phyloP scores from a whole-genome alignment of 2,888 invertebrate genomes.

The Cryptophagus acutangulus region DNA sequence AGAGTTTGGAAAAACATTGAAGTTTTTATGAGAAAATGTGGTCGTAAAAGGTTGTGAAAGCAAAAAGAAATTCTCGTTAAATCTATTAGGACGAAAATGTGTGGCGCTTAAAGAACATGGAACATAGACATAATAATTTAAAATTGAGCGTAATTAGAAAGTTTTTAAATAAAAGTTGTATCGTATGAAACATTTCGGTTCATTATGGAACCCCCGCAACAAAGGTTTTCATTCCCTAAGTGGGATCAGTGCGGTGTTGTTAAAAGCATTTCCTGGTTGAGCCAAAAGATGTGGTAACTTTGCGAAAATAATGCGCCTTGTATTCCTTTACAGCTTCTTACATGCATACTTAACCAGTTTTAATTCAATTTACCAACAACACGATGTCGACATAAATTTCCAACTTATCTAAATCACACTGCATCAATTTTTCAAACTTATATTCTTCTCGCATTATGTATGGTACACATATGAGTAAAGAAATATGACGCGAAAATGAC shows the following conservation, averaged over 20 bases:
- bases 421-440: background rate
- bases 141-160: conserved; percentile 4
- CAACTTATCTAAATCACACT: no score
- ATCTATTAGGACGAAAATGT: no score
- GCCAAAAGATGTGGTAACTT: conserved; percentile 27
- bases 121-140: conserved; percentile 4
- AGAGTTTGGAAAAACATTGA: no score
- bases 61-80: no score
- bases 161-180: conserved; percentile 8
- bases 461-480: conserved; percentile 14
- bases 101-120: no score
- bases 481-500: conserved; percentile 35
- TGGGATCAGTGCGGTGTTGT: conserved; percentile 38
- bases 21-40: no score
- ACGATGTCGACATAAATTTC: no score
- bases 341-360: no score
- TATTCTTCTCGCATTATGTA: conserved; percentile 1
- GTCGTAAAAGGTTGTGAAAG: no score
- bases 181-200: conserved; percentile 20
- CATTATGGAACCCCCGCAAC: conserved; percentile 22
- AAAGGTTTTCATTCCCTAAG: conserved; percentile 30
- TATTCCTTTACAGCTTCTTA: no score
- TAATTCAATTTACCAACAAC: no score
- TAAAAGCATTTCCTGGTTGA: conserved; percentile 45
- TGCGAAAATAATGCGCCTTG: no score